Evolutionary conservation across 2,888 invertebrate species (phyloP), one percentile per base, ranked within the genome.

Genomic region (Villa cingulata): DNA sequence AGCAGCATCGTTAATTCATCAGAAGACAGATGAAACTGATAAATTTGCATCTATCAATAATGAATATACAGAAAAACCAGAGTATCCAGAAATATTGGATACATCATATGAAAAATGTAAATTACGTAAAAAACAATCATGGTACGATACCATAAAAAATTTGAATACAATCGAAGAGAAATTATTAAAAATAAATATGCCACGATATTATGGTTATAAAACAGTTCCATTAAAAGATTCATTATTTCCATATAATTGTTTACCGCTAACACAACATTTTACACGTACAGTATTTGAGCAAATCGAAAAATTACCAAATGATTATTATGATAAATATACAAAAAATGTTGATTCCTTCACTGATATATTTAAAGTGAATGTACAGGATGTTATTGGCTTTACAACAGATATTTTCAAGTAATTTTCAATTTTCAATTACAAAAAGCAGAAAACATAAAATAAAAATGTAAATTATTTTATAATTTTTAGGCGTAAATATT

Each of bases 91-190:
- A 48, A 83, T 85, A 57, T 51, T 74, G 50, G 83, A 86, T 58
- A 51, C 71, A 9, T 77, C 79, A 0, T 64, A 59, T 14, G 61
- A 70, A 56, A 77, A 73, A 9, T 71, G 60, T 49, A 69, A 70
- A 49, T 63, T 68, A 56, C 72, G 78, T 39, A 62, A 70, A 48
- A 65, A 70, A 1, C 61, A 73, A 52, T 54, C 59, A 2, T 67
- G 74, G 64, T 70, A 79, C 57, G 71, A 80, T 16, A 72, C 76
- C 59, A 76, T 89, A 15, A 74, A 75, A 61, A 64, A 72, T 2
- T 58, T 83, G 14, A 73, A 77, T 48, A 87, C 86, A 0, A 76
- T 88, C 0, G 90, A 91, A 69, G 87, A 88, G 63, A 91, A 91
- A 61, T 74, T 86, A 57, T 78, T 87, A 45, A 85, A 83, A 56